Base-by-base conservation (phyloP, 2,888 invertebrate species). In the Spilosoma lubricipeda region DNA sequence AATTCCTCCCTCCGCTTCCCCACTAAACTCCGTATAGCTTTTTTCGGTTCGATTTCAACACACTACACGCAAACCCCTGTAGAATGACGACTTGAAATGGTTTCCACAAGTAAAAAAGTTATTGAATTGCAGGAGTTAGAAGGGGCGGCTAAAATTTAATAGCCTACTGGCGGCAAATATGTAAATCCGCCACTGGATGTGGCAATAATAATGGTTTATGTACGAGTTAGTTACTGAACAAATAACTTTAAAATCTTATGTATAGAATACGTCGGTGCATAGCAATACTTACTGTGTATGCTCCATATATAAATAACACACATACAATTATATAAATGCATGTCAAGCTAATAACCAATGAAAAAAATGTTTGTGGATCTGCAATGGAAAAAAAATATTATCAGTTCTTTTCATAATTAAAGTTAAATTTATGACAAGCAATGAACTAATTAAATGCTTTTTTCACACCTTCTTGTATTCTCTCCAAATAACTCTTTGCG, bases 221-320 rank as follows among this genome's bases (percentile, higher is more conserved):
- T 3, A 45, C 3, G 15, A 18, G 48, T 48, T 59, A 59, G 59
- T 15, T 59, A 4, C 59, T 59, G 15, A 45, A n/a, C 13, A 33
- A 20, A 48, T 52, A 68, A 7, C 9, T 56, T 33, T 33, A 33
- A 3, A 39, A 39, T 39, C 39, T 39, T 39, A 39, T 1, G 11
- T 67, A 48, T 11, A 63, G 23, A 3, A 66, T 23, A 23, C 13
- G 23, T 30, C 13, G 27, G 33, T 7, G 0, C 9, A 45, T 13
- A 45, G 23, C 3, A 63, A 20, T 71, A 86, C 90, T 89, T 87
- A 95, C 95, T 86, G 82, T 90, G 77, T 91, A 95, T 3, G 95
- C 94, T 80, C 94, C 95, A 77, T 95, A 94, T 36, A 94, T 91
- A 79, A 90, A 94, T 68, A 92, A 64, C 23, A 92, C 27, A 74